Percentiles rank a stretch among this genome's conserved stretches.
Evolutionary conservation across 2,888 invertebrate species (phyloP).

Genomic region (Pristionchus maxplancki): DNA sequence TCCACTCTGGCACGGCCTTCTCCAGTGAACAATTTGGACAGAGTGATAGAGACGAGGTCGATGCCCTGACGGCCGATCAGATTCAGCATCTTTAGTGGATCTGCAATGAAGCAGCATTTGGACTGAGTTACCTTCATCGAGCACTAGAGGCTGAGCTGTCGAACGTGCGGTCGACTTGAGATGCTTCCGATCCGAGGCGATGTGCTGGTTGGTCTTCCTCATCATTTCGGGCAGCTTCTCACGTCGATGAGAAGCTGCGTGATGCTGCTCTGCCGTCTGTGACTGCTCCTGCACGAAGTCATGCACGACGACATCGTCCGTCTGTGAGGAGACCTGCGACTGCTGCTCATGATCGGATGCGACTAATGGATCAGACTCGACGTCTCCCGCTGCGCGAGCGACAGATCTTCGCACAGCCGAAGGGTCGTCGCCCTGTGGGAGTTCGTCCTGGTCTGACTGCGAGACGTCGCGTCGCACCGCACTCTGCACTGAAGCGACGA

Average conservation of each 20-base stretch:
- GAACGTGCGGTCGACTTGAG: constrained; percentile 20
- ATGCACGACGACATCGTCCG: not conserved
- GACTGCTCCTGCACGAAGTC: not conserved
- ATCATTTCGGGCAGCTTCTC: not conserved
- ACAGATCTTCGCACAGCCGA: not conserved
- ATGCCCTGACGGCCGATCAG: constrained; percentile 63
- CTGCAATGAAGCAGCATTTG: constrained; percentile 60
- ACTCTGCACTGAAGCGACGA: constrained; percentile 50
- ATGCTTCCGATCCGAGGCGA: not conserved
- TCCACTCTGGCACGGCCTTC: constrained; percentile 61
- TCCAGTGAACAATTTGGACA: constrained; percentile 66
- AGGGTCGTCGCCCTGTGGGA: constrained; percentile 20
- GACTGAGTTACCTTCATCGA: constrained; percentile 42
- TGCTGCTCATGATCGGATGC: not conserved
- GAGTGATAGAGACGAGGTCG: constrained; percentile 67
- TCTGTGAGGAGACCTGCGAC: too few relatives aligned
- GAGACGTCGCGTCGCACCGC: not conserved
- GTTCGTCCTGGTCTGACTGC: not conserved
- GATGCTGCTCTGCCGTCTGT: constrained; percentile 4
- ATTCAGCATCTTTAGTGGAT: constrained; percentile 73
- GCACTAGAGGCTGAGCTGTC: not conserved
- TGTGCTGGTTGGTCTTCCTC: not conserved
- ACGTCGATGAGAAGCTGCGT: not conserved
- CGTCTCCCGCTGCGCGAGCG: not conserved
- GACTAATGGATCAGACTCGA: not conserved